Percentiles rank a stretch among this genome's conserved stretches.
phyloP scores from a whole-genome alignment of 1,140 invertebrate genomes.

The Homalodisca vitripennis region DNA sequence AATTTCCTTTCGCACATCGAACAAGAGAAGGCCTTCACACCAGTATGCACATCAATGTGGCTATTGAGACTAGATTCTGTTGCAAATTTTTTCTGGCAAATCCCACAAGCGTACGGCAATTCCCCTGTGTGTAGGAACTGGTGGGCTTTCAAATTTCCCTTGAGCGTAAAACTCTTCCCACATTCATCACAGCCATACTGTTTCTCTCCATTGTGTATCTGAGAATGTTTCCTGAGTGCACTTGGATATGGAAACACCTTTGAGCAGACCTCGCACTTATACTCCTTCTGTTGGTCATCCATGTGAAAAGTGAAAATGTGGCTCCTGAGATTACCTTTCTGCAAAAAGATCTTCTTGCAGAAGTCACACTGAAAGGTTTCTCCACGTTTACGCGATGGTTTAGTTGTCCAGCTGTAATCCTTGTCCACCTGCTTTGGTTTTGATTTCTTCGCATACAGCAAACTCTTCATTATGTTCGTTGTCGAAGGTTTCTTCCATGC shows the following conservation, averaged over 20 bases:
- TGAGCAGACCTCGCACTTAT: neutral
- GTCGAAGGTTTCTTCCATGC: slow-evolving; percentile 7
- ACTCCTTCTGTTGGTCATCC: neutral
- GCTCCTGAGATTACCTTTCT: slow-evolving; percentile 14
- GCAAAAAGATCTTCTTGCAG: slow-evolving; percentile 16
- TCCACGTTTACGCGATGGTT: neutral
- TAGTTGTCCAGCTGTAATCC: slow-evolving; percentile 15
- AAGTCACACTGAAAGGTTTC: slow-evolving; percentile 17
- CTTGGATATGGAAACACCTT: slow-evolving; percentile 10
- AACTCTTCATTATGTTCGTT: slow-evolving; percentile 14
- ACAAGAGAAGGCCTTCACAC: slow-evolving; percentile 76
- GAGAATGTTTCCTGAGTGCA: neutral
- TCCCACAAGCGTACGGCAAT: neutral
- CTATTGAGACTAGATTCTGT: slow-evolving; percentile 13
- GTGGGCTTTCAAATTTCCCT: slow-evolving; percentile 17
- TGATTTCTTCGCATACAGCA: slow-evolving; percentile 11
- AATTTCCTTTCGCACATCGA: slow-evolving; percentile 82
- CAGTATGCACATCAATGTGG: slow-evolving; percentile 9
- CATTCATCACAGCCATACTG: slow-evolving; percentile 22
- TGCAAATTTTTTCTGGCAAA: slow-evolving; percentile 22
- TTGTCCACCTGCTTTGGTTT: neutral
- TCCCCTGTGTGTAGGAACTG: neutral
- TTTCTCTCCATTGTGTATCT: slow-evolving; percentile 15
- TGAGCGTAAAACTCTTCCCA: slow-evolving; percentile 17
- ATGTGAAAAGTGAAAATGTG: slow-evolving; percentile 18